Evolutionary conservation across 1,140 invertebrate genomes (phyloP), one percentile per base, ranked within the genome.

Genomic region (Chelonus insularis): DNA sequence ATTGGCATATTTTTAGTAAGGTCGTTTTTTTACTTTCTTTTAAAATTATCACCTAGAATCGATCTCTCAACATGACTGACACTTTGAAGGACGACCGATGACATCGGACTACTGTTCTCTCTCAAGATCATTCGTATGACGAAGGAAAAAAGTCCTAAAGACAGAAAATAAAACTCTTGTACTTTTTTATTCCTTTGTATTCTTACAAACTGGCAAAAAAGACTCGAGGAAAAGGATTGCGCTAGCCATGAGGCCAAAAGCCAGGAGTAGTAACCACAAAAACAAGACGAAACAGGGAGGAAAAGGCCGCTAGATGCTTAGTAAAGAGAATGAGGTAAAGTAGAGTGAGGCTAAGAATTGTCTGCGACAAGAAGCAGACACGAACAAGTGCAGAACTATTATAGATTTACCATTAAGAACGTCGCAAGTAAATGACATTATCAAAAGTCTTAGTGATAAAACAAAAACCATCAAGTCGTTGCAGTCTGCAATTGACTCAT

Each of bases 1-100:
- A 32, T 37, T 21, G 12, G 25, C 21, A 48, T 54, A 66, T 61
- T 41, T 50, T 37, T 69, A 68, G 72, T 70, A 68, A 66, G 70
- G 65, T 70, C 57, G 58, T 52, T 25, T 58, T 51, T 55, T 59
- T 52, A 41, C 14, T 25, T 60, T 39, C 21, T 20, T 45, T 32
- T 9, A 51, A 66, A 66, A 72, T 72, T 66, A 72, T 70, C 67
- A 50, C 65, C 36, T 64, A 50, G 55, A 25, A 66, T 70, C 65
- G 63, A 66, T 52, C 54, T 41, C 64, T 66, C 57, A 43, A 48
- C 45, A 37, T 21, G 41, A 50, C 52, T 45, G 62, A 64, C 41
- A 23, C 14, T 37, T 29, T 50, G 50, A 60, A 64, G 57, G 52
- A 60, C 60, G 62, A 64, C 62, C 57, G 57, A 57, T 62, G 48